Evolutionary conservation across 2,113 vertebrate species (phyloP).

Genomic region (Nesogale talazaci): DNA sequence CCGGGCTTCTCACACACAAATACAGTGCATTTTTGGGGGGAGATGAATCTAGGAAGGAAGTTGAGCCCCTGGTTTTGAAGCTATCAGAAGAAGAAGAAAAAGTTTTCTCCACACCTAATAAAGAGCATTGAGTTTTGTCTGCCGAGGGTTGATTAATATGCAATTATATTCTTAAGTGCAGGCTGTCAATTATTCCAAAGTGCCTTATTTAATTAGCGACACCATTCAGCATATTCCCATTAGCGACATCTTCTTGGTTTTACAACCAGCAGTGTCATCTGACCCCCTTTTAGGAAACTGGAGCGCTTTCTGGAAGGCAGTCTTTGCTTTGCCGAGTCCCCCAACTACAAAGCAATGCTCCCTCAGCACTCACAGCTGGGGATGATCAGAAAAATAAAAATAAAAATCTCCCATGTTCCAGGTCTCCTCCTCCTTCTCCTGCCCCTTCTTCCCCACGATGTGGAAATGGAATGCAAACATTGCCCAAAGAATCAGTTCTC

Average conservation of each 20-base stretch:
- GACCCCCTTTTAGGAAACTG: background rate
- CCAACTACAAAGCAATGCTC: background rate
- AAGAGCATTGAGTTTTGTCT: constrained; percentile 67
- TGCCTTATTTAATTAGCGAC: constrained; percentile 71
- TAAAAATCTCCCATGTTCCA: too few species aligned
- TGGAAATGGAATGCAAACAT: constrained; percentile 17
- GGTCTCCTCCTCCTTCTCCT: background rate
- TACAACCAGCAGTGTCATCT: background rate
- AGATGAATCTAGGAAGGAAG: constrained; percentile 62
- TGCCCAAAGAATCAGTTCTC: background rate
- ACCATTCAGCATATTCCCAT: constrained; percentile 57
- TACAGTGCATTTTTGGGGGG: constrained; percentile 51
- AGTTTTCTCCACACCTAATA: constrained; percentile 54
- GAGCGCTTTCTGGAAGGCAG: constrained; percentile 20
- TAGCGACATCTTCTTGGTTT: constrained; percentile 58
- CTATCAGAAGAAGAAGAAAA: background rate
- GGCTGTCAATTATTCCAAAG: constrained; percentile 68
- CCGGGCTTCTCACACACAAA: constrained; percentile 51
- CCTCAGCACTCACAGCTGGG: background rate
- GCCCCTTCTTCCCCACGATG: background rate
- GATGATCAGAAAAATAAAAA: background rate
- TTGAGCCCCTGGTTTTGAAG: constrained; percentile 69
- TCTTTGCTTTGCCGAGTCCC: background rate
- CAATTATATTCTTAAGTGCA: constrained; percentile 66
- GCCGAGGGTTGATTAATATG: constrained; percentile 63